phyloP scores from a whole-genome alignment of 2,797 vertebrate genomes.

The Florisuga fusca region DNA sequence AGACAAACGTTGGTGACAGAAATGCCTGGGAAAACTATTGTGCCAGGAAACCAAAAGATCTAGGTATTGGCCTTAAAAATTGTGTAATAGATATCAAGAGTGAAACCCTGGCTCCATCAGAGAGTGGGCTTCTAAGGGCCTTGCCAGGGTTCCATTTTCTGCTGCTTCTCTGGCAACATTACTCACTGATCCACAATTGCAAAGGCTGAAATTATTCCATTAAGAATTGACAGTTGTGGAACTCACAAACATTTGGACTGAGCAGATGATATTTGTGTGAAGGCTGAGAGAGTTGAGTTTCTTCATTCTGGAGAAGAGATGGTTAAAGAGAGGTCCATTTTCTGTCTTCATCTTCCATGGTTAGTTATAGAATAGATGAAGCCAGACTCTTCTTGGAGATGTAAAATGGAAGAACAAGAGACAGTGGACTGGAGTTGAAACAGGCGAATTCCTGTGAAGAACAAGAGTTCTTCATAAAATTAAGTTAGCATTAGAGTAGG shows the following conservation, averaged over 20 bases:
- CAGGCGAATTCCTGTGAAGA: neutral
- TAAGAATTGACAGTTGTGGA: neutral
- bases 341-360: neutral
- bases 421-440: neutral
- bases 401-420: neutral
- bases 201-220: neutral
- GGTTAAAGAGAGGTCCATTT: neutral
- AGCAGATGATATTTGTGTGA: neutral
- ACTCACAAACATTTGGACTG: neutral
- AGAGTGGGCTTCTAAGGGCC: neutral
- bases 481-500: neutral
- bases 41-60: neutral
- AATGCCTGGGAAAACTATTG: neutral
- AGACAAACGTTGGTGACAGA: neutral
- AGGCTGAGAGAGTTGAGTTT: neutral
- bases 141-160: neutral
- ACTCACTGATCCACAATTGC: neutral
- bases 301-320: neutral
- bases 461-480: neutral
- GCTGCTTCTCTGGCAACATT: neutral
- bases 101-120: neutral
- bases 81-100: neutral
- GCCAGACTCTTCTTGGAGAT: neutral
- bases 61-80: neutral
- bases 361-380: neutral